Evolutionary conservation across 2,797 vertebrate species (phyloP).

Genomic region (Prunella strophiata): DNA sequence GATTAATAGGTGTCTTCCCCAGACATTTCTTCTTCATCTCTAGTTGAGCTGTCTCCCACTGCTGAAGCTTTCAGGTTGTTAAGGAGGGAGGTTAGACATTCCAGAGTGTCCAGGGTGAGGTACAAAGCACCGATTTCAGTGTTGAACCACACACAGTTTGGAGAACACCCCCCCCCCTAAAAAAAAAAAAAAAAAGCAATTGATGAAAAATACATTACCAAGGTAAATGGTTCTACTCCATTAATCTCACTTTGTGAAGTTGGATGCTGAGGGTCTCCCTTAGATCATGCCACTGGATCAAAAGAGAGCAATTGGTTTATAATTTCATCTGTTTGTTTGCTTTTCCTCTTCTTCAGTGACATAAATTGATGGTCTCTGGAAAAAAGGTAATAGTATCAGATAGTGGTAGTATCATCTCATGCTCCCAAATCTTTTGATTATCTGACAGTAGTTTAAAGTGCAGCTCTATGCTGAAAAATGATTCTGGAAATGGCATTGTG

Average conservation of each 20-base stretch:
- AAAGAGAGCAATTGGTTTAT: conserved; percentile 7
- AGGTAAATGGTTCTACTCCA: neutral
- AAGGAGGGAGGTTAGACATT: accelerated
- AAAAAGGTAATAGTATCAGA: neutral
- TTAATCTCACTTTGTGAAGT: neutral
- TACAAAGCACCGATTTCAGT: neutral
- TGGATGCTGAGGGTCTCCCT: neutral
- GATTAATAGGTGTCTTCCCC: neutral
- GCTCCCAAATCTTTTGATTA: conserved; percentile 1
- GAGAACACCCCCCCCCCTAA: neutral
- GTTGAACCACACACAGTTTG: neutral
- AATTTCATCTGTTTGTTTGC: conserved; percentile 6
- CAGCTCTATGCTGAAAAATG: neutral
- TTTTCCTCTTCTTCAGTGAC: neutral
- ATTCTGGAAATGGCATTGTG: neutral
- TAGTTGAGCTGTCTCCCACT: neutral
- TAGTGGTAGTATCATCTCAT: neutral
- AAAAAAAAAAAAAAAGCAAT: neutral
- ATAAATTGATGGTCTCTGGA: neutral
- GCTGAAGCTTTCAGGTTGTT: neutral
- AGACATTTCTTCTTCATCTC: neutral
- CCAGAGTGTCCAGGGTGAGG: neutral
- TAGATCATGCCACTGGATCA: neutral
- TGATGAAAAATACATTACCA: accelerated
- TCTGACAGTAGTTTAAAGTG: neutral